Conservation (phyloP, 1,140 invertebrate genomes). For the Diabrotica undecimpunctata region DNA sequence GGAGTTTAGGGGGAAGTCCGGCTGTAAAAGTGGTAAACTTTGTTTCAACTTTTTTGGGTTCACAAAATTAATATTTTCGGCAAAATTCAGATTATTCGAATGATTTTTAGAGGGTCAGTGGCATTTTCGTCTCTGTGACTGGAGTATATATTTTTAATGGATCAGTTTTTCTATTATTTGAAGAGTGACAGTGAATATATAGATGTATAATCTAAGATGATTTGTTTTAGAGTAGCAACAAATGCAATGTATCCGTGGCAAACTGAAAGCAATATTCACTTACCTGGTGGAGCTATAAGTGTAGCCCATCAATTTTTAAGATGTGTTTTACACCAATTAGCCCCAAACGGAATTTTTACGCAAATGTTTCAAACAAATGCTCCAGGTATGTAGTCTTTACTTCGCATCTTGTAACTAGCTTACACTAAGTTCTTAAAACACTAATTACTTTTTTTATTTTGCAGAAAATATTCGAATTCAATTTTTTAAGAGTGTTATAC, state of each 20-base stretch:
- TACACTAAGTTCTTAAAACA: neutral
- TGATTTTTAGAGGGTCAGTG: no score
- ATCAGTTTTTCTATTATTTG: no score
- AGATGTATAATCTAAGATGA: no score
- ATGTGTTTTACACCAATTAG: slow-evolving; percentile 93
- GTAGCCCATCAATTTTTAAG: slow-evolving; percentile 96
- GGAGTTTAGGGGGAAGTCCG: no score
- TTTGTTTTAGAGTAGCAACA: slow-evolving; percentile 60
- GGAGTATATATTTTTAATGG: no score
- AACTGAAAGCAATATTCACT: slow-evolving; percentile 78
- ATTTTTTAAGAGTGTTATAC: slow-evolving; percentile 92
- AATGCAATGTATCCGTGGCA: slow-evolving; percentile 87
- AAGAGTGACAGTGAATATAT: no score
- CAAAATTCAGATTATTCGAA: no score
- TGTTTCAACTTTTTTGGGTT: no score
- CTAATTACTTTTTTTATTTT: slow-evolving; percentile 31
- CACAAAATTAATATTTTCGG: no score
- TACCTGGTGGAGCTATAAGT: slow-evolving; percentile 85
- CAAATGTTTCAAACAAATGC: slow-evolving; percentile 92
- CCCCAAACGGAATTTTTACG: slow-evolving; percentile 92
- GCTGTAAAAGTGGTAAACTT: no score
- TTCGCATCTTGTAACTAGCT: no score
- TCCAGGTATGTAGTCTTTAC: slow-evolving; percentile 56
- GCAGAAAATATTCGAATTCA: slow-evolving; percentile 64
- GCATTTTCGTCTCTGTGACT: no score